Conservation (phyloP, 2,113 vertebrate genomes). For the Thryonomys swinderianus region DNA sequence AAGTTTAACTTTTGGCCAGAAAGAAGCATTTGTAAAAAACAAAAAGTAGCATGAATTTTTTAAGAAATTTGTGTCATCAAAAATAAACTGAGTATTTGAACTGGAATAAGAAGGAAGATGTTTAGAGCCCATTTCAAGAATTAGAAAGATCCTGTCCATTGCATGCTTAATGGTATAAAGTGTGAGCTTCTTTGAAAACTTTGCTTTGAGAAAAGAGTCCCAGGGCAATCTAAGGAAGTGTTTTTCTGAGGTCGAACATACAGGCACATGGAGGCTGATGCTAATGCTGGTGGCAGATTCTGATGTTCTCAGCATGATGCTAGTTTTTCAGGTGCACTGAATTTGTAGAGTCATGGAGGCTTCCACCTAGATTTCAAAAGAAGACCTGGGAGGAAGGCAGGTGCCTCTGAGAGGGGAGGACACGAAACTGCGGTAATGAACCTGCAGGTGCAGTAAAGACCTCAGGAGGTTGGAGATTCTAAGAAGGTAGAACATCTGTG, state of each 20-base stretch:
- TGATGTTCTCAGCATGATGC: not conserved
- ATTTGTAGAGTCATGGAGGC: not conserved
- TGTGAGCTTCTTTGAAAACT: not conserved
- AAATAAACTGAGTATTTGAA: not conserved
- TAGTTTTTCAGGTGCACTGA: not conserved
- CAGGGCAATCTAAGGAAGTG: not conserved
- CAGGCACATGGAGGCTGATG: not conserved
- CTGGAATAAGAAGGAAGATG: not conserved
- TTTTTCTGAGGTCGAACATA: not conserved
- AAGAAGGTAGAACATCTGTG: not conserved
- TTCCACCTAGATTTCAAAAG: not conserved
- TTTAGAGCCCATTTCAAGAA: not conserved
- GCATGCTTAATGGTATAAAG: not conserved
- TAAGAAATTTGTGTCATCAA: not conserved
- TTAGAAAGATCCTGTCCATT: not conserved
- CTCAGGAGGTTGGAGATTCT: not conserved
- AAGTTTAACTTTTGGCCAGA: not conserved
- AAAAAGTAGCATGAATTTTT: not conserved
- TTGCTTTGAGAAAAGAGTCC: not conserved
- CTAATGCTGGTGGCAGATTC: not conserved
- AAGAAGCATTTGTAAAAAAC: not conserved
- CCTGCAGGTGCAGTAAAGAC: not conserved
- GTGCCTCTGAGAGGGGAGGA: not conserved
- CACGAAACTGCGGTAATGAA: not conserved
- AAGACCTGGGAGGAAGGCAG: not conserved